phyloP scores from a whole-genome alignment of 2,797 vertebrate species.

The Margarornis squamiger region DNA sequence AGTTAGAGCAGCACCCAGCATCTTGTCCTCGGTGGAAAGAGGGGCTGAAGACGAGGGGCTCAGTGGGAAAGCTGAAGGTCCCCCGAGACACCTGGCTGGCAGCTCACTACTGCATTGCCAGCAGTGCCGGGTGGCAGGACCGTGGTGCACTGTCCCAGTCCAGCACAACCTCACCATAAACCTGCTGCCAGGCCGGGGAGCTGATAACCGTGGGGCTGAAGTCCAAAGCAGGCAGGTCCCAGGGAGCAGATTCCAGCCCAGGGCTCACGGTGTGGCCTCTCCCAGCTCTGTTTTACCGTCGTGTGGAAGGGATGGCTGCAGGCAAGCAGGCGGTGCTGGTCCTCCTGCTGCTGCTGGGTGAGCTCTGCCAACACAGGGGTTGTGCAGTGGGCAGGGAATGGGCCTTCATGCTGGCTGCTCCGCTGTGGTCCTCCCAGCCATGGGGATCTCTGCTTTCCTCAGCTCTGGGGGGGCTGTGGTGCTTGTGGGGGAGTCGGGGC shows the following conservation, averaged over 20 bases:
- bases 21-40: background rate
- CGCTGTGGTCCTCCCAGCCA: fast-evolving
- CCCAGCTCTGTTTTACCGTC: fast-evolving
- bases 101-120: fast-evolving
- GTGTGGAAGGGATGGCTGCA: background rate
- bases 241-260: background rate
- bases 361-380: background rate
- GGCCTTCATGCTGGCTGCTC: fast-evolving
- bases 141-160: fast-evolving
- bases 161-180: background rate
- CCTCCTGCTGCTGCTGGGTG: slow-evolving; percentile 24
- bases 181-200: background rate
- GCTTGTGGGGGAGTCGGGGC: fast-evolving
- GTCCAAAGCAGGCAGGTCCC: background rate
- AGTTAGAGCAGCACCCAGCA: background rate
- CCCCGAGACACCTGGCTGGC: background rate
- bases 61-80: background rate
- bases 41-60: background rate
- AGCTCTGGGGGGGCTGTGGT: background rate
- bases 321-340: fast-evolving
- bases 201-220: slow-evolving; percentile 42
- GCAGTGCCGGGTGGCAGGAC: background rate
- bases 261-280: background rate
- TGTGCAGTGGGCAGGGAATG: background rate
- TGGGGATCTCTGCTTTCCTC: background rate